Base-by-base conservation (phyloP, 2,797 vertebrate species). In the Rhodeus uyekii region DNA sequence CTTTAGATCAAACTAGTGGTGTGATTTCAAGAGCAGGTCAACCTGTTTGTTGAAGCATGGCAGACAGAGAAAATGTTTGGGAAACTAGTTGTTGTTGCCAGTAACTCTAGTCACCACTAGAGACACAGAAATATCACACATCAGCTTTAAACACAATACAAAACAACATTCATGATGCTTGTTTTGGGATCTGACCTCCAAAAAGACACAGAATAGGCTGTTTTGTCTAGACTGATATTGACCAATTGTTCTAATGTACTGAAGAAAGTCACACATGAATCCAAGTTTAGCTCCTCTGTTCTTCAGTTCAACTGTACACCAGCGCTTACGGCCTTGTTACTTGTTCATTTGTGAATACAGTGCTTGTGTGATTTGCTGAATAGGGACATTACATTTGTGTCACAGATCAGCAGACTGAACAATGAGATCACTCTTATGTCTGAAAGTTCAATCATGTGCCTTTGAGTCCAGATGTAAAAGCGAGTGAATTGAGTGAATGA, bases 291-390 rank as follows among this genome's bases (percentile, higher is more conserved):
- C 63, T 75, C 63, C 29, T 61, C 32, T 39, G 24, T 27, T 83
- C 42, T 81, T 68, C 71, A 81, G 71, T 38, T 75, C 67, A 39
- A 76, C 78, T 84, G 83, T 53, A 76, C 63, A 60, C 55, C 65
- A 73, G 44, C 39, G 8, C 36, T 64, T 61, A 42, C 39, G 12
- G 50, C 65, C 73, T 85, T 85, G 83, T 82, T 80, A 83, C 71
- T 86, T 80, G 67, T 61, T 60, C 68, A 75, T 76, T 68, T 79
- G 76, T 85, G 84, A 85, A 85, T 85, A 71, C 80, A 38, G 34
- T 50, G 65, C 76, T 83, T 85, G 84, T 85, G 76, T 68, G 76
- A 79, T 69, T 71, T 79, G 61, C 69, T 85, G 84, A 85, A 85
- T 83, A 78, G 84, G 39, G 55, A 83, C 74, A 82, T 78, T 82